Conservation (phyloP, 2,113 vertebrate species). For the Xiphophorus couchianus region DNA sequence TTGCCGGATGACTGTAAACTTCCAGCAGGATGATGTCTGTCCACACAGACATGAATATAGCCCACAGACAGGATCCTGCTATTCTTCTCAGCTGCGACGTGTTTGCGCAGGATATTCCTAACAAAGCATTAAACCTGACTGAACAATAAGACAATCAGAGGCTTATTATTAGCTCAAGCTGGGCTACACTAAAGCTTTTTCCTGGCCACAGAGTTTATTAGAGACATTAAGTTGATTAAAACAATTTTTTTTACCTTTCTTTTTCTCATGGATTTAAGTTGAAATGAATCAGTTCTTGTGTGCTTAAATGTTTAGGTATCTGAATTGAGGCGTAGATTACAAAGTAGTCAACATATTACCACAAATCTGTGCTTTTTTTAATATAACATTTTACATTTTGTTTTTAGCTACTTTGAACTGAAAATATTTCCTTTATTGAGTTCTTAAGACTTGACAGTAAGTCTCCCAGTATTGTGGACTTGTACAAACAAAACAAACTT, state of each 20-base stretch:
- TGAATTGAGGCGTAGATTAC: too few species aligned
- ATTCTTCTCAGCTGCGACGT: slow-evolving; percentile 40
- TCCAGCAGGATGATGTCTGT: slow-evolving; percentile 4
- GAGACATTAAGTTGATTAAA: background rate
- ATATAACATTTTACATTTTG: too few species aligned
- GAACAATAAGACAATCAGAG: background rate
- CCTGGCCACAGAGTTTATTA: background rate
- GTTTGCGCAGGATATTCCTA: slow-evolving; percentile 59
- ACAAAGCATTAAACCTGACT: slow-evolving; percentile 16
- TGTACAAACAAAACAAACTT: too few species aligned
- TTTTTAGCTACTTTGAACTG: too few species aligned
- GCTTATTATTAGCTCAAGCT: background rate
- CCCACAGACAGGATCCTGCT: slow-evolving; percentile 56
- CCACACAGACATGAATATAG: slow-evolving; percentile 8
- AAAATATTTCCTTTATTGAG: too few species aligned
- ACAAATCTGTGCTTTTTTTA: too few species aligned
- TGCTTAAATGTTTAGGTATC: too few species aligned
- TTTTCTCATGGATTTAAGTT: background rate
- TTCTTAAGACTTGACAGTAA: too few species aligned
- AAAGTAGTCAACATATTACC: too few species aligned
- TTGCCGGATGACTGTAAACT: background rate
- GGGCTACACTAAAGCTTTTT: background rate
- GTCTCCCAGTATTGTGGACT: too few species aligned
- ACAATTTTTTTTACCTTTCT: background rate
- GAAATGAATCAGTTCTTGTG: too few species aligned